Evolutionary conservation across 2,888 invertebrate genomes (phyloP).

Genomic region (Drosophila aldrichi): DNA sequence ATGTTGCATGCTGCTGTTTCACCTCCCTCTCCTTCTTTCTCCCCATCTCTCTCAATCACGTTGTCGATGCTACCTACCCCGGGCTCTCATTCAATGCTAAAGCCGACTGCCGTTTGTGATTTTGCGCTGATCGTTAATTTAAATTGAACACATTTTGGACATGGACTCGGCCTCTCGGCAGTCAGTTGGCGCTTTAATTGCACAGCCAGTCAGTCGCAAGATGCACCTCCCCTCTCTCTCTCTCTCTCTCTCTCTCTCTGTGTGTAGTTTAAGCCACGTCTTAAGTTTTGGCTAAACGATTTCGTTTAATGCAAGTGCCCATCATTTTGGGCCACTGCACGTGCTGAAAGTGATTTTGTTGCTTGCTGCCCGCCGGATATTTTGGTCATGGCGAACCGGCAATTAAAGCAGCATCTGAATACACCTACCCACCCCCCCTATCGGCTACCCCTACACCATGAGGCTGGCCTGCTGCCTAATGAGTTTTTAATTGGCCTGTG

Average conservation of each 20-base stretch:
- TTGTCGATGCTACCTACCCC: slow-evolving; percentile 26
- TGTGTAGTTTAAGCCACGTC: slow-evolving; percentile 29
- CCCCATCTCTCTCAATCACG: slow-evolving; percentile 46
- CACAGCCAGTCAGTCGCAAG: slow-evolving; percentile 42
- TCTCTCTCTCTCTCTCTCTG: not conserved
- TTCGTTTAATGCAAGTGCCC: slow-evolving; percentile 79
- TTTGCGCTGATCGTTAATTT: slow-evolving; percentile 75
- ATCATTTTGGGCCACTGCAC: slow-evolving; percentile 72
- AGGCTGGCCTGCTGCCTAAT: slow-evolving; percentile 52
- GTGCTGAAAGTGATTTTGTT: slow-evolving; percentile 71
- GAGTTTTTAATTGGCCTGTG: slow-evolving; percentile 72
- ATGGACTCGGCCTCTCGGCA: slow-evolving; percentile 55
- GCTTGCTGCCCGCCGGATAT: slow-evolving; percentile 55
- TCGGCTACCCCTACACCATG: not conserved
- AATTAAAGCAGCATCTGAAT: slow-evolving; percentile 65
- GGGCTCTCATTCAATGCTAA: not conserved
- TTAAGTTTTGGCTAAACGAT: slow-evolving; percentile 65
- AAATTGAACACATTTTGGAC: slow-evolving; percentile 79
- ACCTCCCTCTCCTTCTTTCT: slow-evolving; percentile 30
- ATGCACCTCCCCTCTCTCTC: not conserved
- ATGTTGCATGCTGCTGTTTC: slow-evolving; percentile 51
- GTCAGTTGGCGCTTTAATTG: slow-evolving; percentile 66
- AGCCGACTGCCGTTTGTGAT: slow-evolving; percentile 62
- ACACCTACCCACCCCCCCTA: slow-evolving; percentile 4
- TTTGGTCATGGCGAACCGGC: slow-evolving; percentile 74